Conservation (phyloP, 2,888 invertebrate species). For the Spisula solida region DNA sequence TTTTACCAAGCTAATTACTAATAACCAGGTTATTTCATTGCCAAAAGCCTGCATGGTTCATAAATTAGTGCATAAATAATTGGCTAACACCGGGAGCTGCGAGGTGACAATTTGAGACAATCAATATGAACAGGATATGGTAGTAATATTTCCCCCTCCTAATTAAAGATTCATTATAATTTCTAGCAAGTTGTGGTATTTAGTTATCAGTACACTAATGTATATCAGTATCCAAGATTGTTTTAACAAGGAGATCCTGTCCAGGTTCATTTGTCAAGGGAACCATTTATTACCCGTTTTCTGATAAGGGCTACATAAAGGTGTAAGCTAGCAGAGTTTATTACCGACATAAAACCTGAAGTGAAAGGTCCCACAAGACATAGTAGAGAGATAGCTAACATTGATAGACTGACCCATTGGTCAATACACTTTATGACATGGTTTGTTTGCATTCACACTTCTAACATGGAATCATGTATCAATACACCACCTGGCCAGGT, state of each 20-base stretch:
- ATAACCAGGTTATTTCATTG: too few species aligned
- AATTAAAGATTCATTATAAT: constrained; percentile 21
- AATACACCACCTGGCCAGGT: constrained; percentile 40
- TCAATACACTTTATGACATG: constrained; percentile 48
- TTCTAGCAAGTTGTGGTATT: neutral
- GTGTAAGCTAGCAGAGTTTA: constrained; percentile 48
- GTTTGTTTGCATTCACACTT: constrained; percentile 31
- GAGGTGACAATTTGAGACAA: neutral
- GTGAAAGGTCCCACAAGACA: constrained; percentile 33
- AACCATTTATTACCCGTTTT: constrained; percentile 46
- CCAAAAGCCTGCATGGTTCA: neutral
- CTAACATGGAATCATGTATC: constrained; percentile 31
- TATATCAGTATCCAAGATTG: constrained; percentile 44
- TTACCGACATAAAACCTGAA: constrained; percentile 48
- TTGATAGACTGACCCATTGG: constrained; percentile 36
- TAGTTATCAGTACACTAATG: constrained; percentile 6
- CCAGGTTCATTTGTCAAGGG: constrained; percentile 52
- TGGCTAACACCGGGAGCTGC: too few species aligned
- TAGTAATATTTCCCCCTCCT: neutral
- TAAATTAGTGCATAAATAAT: neutral
- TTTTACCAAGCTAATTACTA: too few species aligned
- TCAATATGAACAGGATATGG: neutral
- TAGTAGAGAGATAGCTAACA: constrained; percentile 25
- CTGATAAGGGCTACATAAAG: constrained; percentile 48
- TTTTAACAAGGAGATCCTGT: constrained; percentile 51